Base-by-base conservation (phyloP, 2,888 invertebrate genomes). In the Sisyra terminalis region DNA sequence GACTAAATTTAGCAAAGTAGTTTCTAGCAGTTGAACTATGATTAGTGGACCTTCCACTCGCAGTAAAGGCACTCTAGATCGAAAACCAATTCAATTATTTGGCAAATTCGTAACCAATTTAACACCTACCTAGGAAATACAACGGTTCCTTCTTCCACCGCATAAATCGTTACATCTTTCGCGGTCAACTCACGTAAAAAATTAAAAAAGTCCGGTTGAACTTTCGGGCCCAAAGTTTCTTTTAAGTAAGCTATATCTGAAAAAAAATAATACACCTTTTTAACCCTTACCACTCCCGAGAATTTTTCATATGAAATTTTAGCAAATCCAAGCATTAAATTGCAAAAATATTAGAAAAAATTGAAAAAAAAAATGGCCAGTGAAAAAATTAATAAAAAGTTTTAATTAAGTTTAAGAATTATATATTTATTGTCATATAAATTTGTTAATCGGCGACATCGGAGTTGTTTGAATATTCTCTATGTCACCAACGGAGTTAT, bases 31-130 rank as follows among this genome's bases (percentile, higher is more conserved):
- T 63, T 98, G 97, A 43, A 89, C 84, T 52, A 94, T 78, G 53
- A 96, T 93, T 51, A 98, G 67, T 31, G 98, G 97, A 8, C 98
- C 98, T 70, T 93, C 92, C 47, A 98, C 73, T 63, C 89, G 75
- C 52, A 98, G 69, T 48, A 98, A 69, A 36, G 98, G 97, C 46
- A 96, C 85, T 60, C 94, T 88, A 64, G 50, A 66, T 67, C 51
- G 49, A 40, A 18, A 45, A 42, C 40, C 39, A 3, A 15, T 24
- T 18, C 14, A 37, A 38, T 18, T 24, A 44, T 31, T 24, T 24
- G 5, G 3, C 7, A 4, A 32, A n/a, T n/a, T n/a, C n/a, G n/a
- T n/a, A n/a, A n/a, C n/a, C n/a, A n/a, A n/a, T n/a, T n/a, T n/a
- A 32, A 14, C 32, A 45, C 46, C 54, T 58, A 85, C 85, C 85